phyloP scores from a whole-genome alignment of 2,888 invertebrate species.

The Euclidia mi region DNA sequence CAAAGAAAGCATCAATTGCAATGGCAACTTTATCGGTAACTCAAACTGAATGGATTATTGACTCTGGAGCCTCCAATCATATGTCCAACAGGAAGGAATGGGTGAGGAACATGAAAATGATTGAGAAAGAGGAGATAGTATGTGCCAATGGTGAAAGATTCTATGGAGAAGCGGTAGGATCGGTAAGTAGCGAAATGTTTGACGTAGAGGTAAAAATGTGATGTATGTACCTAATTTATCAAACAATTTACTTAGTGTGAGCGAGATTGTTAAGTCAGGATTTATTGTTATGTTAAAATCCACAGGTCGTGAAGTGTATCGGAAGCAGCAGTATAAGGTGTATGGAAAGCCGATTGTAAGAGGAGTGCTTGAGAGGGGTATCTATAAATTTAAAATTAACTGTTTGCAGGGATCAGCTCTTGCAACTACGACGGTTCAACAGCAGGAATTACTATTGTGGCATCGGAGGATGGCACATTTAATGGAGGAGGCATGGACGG shows the following conservation, averaged over 20 bases:
- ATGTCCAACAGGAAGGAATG: not conserved
- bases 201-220: conserved; percentile 1
- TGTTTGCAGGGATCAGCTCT: too few relatives aligned
- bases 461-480: too few relatives aligned
- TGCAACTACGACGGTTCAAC: too few relatives aligned
- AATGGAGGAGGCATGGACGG: too few relatives aligned
- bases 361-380: not conserved
- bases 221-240: conserved; percentile 1
- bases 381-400: not conserved
- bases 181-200: not conserved
- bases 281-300: too few relatives aligned
- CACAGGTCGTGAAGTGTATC: too few relatives aligned
- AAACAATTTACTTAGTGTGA: conserved; percentile 3
- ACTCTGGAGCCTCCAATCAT: conserved; percentile 1
- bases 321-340: too few relatives aligned
- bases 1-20: not conserved
- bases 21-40: not conserved
- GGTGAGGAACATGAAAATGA: not conserved
- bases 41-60: not conserved
- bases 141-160: not conserved
- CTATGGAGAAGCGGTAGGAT: not conserved
- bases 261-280: not conserved
- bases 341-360: too few relatives aligned
- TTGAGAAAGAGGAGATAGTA: not conserved
- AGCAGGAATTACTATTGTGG: too few relatives aligned